Evolutionary conservation across 2,888 invertebrate genomes (phyloP), one percentile per base, ranked within the genome.

Genomic region (Balanococcus diminutus): DNA sequence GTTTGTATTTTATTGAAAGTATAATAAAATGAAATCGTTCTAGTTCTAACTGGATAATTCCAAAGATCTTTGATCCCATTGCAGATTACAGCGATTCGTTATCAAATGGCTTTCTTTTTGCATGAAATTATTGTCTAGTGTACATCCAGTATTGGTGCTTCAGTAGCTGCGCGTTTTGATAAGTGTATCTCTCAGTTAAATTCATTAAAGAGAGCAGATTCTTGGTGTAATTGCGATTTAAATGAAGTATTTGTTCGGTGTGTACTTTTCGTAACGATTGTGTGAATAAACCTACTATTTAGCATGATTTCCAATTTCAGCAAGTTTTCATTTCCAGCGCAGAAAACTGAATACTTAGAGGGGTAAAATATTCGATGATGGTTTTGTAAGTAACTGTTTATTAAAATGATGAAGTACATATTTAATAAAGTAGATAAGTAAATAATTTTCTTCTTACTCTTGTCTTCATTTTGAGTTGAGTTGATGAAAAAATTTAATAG

Each of bases 1-100:
- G 67, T 28, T 28, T 67, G 67, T 31, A 67, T 67, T 67, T 67
- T 67, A 67, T 67, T 67, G 67, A 67, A 28, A 67, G 67, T 67
- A 67, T 28, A 67, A 67, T 28, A 28, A 67, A 67, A 67, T 28
- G 16, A 67, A 79, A 79, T 36, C 75, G 75, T 79, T 79, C 75
- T 79, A 79, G 75, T 79, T 79, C 19, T 79, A 79, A 79, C 75
- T 36, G 75, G 75, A 79, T 79, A 79, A 79, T 79, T 79, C 75
- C 75, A 79, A 79, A 79, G 28, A 19, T 79, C 19, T 79, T 79
- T 79, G 32, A 79, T 79, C 36, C 36, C 67, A 67, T 67, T 28
- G 16, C 28, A 67, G 31, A 67, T 67, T 67, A n/a, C n/a, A 28
- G 31, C 2, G 11, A 67, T 67, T 67, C 67, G 28, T 28, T 67